Conservation (phyloP, 2,888 invertebrate species). For the Mantis religiosa region DNA sequence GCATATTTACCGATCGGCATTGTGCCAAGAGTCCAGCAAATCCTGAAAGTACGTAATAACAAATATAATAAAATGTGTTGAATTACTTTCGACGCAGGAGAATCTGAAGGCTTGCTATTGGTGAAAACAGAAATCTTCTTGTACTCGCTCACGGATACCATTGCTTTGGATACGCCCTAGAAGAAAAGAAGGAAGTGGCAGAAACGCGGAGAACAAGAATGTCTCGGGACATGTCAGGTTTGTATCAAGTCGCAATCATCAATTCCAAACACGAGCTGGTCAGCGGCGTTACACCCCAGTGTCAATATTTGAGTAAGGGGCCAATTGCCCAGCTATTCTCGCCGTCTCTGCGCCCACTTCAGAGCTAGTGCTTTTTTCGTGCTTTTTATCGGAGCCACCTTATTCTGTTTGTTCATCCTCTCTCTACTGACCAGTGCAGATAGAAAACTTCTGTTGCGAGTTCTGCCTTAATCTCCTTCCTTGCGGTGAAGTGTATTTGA, state of each 20-base stretch:
- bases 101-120: neutral
- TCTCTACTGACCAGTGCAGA: neutral
- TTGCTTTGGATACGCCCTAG: neutral
- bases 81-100: too few relatives aligned
- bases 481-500: neutral
- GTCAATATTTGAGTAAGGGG: conserved; percentile 24
- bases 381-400: neutral
- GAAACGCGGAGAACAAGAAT: neutral
- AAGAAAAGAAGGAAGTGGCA: neutral
- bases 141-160: neutral
- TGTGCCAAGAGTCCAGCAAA: too few relatives aligned
- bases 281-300: neutral
- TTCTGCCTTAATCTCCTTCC: conserved; percentile 1
- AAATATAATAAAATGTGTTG: too few relatives aligned
- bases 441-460: conserved; percentile 9
- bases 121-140: neutral
- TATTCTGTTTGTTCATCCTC: neutral
- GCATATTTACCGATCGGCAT: too few relatives aligned
- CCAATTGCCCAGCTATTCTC: conserved; percentile 16
- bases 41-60: too few relatives aligned
- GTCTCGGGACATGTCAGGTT: neutral
- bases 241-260: conserved; percentile 1
- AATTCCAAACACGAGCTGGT: conserved; percentile 14
- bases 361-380: neutral
- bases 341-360: neutral